Conservation (phyloP, 2,888 invertebrate genomes). For the Hymenopus coronatus region DNA sequence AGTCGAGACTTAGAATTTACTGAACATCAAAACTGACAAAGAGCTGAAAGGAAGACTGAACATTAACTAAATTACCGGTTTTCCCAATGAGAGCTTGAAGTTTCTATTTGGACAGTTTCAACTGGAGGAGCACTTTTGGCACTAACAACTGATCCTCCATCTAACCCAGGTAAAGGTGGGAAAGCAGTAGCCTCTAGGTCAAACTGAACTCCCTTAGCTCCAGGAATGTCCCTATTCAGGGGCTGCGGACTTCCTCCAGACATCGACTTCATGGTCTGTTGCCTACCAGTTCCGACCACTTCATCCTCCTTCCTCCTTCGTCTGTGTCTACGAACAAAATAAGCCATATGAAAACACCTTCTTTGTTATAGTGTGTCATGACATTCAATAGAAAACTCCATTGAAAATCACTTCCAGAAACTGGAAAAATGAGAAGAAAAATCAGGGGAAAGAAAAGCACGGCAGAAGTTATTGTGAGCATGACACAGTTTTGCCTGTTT, state of each 20-base stretch:
- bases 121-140: conserved; percentile 30
- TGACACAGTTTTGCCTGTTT: not conserved
- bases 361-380: not conserved
- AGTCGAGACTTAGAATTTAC: conserved; percentile 37
- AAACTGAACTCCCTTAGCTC: conserved; percentile 60
- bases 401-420: not conserved
- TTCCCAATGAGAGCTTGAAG: conserved; percentile 28
- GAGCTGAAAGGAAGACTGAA: not conserved
- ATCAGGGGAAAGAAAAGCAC: not conserved
- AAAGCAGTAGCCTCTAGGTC: conserved; percentile 77
- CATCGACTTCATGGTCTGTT: conserved; percentile 15
- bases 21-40: conserved; percentile 38
- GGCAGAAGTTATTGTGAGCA: not conserved
- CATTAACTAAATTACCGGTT: conserved; percentile 15
- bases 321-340: conserved; percentile 41
- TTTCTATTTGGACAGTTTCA: conserved; percentile 35
- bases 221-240: conserved; percentile 12
- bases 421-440: not conserved
- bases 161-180: conserved; percentile 72
- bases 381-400: not conserved
- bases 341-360: not conserved
- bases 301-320: conserved; percentile 49
- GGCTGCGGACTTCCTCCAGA: conserved; percentile 28
- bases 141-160: conserved; percentile 41
- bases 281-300: conserved; percentile 36